Percentiles rank a stretch among this genome's conserved stretches.
These are phyloP conservation scores for Chorisops tibialis DNA, from an alignment of 2,888 invertebrate species.

Conservation along the genomic window DNA sequence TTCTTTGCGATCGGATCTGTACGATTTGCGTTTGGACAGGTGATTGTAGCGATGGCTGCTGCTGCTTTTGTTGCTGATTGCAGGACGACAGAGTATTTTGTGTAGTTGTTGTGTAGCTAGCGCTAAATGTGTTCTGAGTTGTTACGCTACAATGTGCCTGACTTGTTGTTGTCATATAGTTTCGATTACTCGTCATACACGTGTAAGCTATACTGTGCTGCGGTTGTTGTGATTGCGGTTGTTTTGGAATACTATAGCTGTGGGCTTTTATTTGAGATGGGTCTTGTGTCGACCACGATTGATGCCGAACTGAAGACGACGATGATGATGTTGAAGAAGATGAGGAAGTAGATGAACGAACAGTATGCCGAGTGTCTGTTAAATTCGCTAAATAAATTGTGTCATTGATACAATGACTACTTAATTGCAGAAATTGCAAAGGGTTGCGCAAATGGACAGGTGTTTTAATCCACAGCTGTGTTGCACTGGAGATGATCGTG, in stretches of 20 bases:
- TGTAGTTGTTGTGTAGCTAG: background rate
- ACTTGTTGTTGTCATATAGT: background rate
- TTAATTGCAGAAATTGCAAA: constrained; percentile 38
- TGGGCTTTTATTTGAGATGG: background rate
- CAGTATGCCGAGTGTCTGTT: constrained; percentile 32
- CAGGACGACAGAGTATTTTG: background rate
- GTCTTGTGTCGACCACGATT: background rate
- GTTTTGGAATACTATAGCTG: no score
- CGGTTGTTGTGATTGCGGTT: background rate
- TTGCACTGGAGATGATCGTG: constrained; percentile 39
- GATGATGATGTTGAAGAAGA: background rate
- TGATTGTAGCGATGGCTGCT: background rate
- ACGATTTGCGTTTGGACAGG: background rate
- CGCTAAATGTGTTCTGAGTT: background rate
- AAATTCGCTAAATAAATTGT: constrained; percentile 35
- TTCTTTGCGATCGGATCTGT: background rate
- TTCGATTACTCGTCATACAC: background rate
- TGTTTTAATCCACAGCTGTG: constrained; percentile 40
- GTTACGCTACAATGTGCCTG: background rate
- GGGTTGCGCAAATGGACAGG: constrained; percentile 40
- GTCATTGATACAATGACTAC: constrained; percentile 40
- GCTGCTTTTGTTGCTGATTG: constrained; percentile 6
- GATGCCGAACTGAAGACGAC: background rate
- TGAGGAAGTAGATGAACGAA: background rate
- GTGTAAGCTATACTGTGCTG: no score